These are phyloP conservation scores for Gopherus flavomarginatus DNA, from an alignment of 2,113 vertebrate species.

Conservation along the genomic window DNA sequence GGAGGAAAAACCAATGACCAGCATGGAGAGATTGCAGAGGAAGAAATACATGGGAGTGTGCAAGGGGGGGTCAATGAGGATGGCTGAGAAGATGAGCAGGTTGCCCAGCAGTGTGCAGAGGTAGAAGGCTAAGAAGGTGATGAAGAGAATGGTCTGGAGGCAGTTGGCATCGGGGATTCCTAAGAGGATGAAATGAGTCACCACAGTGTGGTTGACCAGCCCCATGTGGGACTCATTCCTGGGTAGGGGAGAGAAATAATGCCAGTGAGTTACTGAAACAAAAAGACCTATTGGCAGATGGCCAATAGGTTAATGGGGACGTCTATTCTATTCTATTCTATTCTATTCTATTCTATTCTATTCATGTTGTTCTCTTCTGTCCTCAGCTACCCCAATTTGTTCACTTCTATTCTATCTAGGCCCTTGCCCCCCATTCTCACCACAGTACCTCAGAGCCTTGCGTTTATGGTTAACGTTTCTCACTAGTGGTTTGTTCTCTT, in stretches of 20 bases:
- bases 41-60: slow-evolving; percentile 74
- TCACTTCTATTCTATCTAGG: not conserved
- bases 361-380: too few species aligned
- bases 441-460: not conserved
- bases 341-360: not conserved
- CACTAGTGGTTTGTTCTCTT: not conserved
- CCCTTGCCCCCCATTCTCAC: not conserved
- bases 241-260: not conserved
- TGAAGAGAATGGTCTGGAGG: slow-evolving; percentile 37
- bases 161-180: slow-evolving; percentile 31
- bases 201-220: not conserved
- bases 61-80: slow-evolving; percentile 58
- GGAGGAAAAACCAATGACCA: slow-evolving; percentile 72
- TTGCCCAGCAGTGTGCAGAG: slow-evolving; percentile 72
- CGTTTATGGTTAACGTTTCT: not conserved
- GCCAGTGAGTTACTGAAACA: not conserved
- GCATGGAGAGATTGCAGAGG: slow-evolving; percentile 74
- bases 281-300: not conserved
- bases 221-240: not conserved
- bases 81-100: slow-evolving; percentile 66
- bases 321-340: not conserved
- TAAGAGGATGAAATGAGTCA: slow-evolving; percentile 33
- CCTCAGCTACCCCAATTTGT: too few species aligned
- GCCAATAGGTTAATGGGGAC: not conserved
- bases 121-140: slow-evolving; percentile 63